Evolutionary conservation across 2,888 invertebrate genomes (phyloP), one percentile per base, ranked within the genome.

Genomic region (Eueremaeus valkanovi): DNA sequence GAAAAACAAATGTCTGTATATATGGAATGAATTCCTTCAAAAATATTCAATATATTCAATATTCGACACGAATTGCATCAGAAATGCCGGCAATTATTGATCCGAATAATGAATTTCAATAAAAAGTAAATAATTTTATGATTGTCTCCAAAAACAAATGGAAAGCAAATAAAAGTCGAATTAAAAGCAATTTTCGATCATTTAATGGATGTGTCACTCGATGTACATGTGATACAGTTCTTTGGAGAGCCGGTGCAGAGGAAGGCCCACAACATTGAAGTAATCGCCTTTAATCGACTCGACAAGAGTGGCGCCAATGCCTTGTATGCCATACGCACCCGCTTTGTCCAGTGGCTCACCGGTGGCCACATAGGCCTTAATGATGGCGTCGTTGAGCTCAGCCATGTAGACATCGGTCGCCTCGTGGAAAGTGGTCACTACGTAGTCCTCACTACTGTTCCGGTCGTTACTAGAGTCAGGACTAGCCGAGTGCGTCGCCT

Each of bases 331-430:
- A 83, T 95, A 96, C 0, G 89, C 91, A n/a, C 95, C 95, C 8
- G 95, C 95, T 85, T 92, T 92, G 81, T 91, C 91, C 95, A 95
- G 87, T 3, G 95, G 92, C 85, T 97, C 93, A 72, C 92, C 92
- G 1, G 93, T 91, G 78, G 89, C 89, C 40, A 97, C 89, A 83
- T 98, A 98, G 0, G 88, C 88, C 77, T 87, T 83, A 78, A 98
- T 93, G 81, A 93, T 89, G 70, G 89, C 88, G 2, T 88, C 85
- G 5, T 89, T 86, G 77, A 95, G 83, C 66, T 89, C 84, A 0
- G 90, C 90, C 87, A 98, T 92, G 77, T 87, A 87, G 0, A 98
- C 96, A 81, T 89, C 87, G 0, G 96, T 91, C 45, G 87, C 88
- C 82, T 94, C 94, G 42, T 90, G 89, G 82, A 95, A 95, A 81